Conservation (phyloP, 2,797 vertebrate species). For the Leucoraja ocellata region DNA sequence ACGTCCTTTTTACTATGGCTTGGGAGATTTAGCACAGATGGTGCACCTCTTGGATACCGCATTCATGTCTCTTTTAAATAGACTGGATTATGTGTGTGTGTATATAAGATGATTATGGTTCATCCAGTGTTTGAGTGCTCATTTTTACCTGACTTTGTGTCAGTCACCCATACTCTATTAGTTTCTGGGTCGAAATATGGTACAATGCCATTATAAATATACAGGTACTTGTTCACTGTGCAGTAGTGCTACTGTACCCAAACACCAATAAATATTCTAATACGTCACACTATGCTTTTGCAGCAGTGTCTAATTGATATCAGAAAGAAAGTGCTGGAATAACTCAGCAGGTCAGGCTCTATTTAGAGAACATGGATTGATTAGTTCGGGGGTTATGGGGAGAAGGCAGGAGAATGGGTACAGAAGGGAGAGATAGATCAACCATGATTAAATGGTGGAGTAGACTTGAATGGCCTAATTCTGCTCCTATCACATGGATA, state of each 20-base stretch:
- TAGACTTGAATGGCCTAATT: no score
- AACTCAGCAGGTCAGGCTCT: no score
- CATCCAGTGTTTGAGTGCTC: conserved; percentile 16
- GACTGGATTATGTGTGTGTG: not conserved
- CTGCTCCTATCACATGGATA: no score
- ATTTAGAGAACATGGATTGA: no score
- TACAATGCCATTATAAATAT: conserved; percentile 26
- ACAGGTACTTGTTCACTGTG: conserved; percentile 13
- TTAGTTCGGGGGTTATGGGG: no score
- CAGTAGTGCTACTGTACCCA: conserved; percentile 27
- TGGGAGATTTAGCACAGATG: not conserved
- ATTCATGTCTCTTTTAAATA: not conserved
- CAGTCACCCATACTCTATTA: not conserved
- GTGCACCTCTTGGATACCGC: not conserved
- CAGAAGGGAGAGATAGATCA: no score
- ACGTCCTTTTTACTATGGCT: not conserved
- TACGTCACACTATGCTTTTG: not conserved
- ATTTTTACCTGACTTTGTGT: conserved; percentile 23
- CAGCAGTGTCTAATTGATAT: conserved; percentile 31
- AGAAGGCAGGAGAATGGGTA: no score
- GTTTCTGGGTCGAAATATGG: conserved; percentile 2
- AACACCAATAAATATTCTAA: conserved; percentile 29
- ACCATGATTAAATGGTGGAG: no score
- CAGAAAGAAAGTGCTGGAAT: no score
- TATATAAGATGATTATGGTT: not conserved